Evolutionary conservation across 2,113 vertebrate genomes (phyloP).

Genomic region (Strix uralensis): DNA sequence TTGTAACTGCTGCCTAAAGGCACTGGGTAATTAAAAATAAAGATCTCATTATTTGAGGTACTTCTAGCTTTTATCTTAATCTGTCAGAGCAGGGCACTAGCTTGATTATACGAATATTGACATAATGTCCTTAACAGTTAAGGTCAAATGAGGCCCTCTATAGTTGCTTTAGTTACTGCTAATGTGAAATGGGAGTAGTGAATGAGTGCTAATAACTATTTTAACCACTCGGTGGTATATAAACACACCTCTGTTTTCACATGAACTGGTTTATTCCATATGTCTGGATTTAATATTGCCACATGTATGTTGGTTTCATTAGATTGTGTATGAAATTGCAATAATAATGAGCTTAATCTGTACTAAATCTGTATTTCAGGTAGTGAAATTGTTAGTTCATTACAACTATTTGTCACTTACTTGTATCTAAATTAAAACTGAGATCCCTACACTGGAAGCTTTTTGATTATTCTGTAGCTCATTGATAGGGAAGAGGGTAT

Average conservation of each 20-base stretch:
- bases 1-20: conserved; percentile 31
- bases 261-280: accelerated
- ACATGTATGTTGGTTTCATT: not conserved
- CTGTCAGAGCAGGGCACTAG: not conserved
- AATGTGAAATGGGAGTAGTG: not conserved
- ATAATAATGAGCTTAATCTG: not conserved
- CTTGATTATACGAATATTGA: conserved; percentile 18
- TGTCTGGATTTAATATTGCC: not conserved
- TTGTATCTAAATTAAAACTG: not conserved
- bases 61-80: conserved; percentile 20
- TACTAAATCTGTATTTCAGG: not conserved
- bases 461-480: not conserved
- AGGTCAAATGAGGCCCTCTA: not conserved
- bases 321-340: not conserved
- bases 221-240: not conserved
- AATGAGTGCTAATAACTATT: not conserved
- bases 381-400: not conserved
- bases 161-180: not conserved
- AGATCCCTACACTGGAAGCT: not conserved
- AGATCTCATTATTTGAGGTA: conserved; percentile 33
- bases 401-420: not conserved
- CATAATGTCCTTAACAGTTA: not conserved
- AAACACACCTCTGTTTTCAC: not conserved
- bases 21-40: conserved; percentile 21
- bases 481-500: not conserved